These are phyloP conservation scores for Marronus borbonicus DNA, from an alignment of 2,888 invertebrate species.

Conservation along the genomic window DNA sequence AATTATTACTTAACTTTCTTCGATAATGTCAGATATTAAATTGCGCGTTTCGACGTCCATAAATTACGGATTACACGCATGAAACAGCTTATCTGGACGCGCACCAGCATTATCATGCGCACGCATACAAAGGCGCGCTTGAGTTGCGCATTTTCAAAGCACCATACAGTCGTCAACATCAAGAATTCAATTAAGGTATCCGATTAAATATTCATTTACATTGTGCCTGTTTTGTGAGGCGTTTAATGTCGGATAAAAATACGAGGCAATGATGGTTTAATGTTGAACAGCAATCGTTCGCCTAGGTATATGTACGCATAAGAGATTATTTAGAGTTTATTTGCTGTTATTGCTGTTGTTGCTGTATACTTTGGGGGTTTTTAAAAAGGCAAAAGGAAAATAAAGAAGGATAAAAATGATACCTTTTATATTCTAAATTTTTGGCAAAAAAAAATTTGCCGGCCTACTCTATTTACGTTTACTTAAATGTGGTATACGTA, in stretches of 20 bases:
- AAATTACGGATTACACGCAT: conserved; percentile 37
- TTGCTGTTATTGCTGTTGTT: not conserved
- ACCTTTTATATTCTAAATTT: too few species aligned
- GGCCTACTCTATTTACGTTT: too few species aligned
- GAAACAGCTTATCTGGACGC: conserved; percentile 30
- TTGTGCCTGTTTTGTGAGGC: conserved; percentile 20
- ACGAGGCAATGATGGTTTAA: not conserved
- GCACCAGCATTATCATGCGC: not conserved
- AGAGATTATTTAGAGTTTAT: not conserved
- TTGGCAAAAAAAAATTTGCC: too few species aligned
- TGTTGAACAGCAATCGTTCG: not conserved
- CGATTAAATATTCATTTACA: conserved; percentile 33
- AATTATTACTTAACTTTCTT: conserved; percentile 41
- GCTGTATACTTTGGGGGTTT: not conserved
- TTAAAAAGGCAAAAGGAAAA: not conserved
- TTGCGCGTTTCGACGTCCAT: conserved; percentile 38
- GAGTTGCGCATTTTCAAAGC: conserved; percentile 14
- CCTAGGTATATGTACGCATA: not conserved
- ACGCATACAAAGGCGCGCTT: not conserved
- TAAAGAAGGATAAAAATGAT: too few species aligned
- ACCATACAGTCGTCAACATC: conserved; percentile 16
- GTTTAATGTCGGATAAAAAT: conserved; percentile 25
- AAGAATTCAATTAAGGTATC: conserved; percentile 35
- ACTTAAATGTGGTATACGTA: too few species aligned
- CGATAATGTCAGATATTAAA: conserved; percentile 43